phyloP scores from a whole-genome alignment of 2,888 invertebrate species.

The Elmis aenea region DNA sequence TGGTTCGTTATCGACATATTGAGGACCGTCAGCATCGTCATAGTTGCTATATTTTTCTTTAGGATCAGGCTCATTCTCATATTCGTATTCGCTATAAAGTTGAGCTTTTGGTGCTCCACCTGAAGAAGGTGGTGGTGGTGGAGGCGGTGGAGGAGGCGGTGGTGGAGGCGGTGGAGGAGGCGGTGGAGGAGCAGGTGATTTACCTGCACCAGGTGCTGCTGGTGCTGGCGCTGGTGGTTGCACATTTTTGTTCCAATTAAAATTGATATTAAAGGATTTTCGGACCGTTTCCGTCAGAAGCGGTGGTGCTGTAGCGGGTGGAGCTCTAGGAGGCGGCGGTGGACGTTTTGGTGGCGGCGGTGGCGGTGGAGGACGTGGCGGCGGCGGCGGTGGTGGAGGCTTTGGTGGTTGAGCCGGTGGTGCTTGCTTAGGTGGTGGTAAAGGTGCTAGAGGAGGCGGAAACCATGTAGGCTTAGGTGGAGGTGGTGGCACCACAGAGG shows the following conservation, averaged over 20 bases:
- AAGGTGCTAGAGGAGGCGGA: constrained; percentile 35
- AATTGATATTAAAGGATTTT: constrained; percentile 41
- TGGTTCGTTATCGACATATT: no score
- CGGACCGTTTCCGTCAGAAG: constrained; percentile 39
- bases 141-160: constrained; percentile 10
- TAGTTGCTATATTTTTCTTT: constrained; percentile 9
- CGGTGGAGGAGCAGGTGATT: constrained; percentile 19
- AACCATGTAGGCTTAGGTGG: constrained; percentile 30
- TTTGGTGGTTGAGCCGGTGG: constrained; percentile 5
- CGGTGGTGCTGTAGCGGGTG: constrained; percentile 26
- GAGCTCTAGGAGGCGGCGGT: constrained; percentile 15
- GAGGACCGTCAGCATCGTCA: constrained; percentile 5
- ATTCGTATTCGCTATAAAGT: constrained; percentile 19
- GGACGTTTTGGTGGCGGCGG: constrained; percentile 14
- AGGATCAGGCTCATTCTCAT: constrained; percentile 15
- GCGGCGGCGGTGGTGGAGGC: neutral
- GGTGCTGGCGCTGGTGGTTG: constrained; percentile 24
- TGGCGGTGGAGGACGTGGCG: constrained; percentile 2
- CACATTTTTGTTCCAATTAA: constrained; percentile 41
- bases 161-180: constrained; percentile 10
- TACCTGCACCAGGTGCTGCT: constrained; percentile 13
- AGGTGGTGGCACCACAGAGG: constrained; percentile 33
- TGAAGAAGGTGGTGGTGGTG: constrained; percentile 9
- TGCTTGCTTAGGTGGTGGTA: constrained; percentile 26
- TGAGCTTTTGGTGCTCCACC: constrained; percentile 13